Conservation (phyloP, 2,888 invertebrate species). For the Polylopha cassiicola region DNA sequence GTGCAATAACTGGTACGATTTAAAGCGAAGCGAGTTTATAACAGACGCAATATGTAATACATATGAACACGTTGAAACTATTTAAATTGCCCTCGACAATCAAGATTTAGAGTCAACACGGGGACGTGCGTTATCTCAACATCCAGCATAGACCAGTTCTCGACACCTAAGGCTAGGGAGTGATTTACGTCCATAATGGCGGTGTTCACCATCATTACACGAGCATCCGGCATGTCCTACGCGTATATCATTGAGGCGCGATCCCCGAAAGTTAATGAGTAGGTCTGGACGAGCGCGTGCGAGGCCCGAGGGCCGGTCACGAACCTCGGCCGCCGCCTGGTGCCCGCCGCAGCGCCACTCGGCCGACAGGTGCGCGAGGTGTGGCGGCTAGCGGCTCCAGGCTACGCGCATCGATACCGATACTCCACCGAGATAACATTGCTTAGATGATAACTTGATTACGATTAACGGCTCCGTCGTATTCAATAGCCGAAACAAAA, state of each 20-base stretch:
- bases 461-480: slow-evolving; percentile 14
- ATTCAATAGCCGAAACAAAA: slow-evolving; percentile 1
- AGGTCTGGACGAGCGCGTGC: slow-evolving; percentile 42
- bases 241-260: slow-evolving; percentile 61
- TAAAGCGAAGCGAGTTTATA: too few species aligned
- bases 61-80: not conserved
- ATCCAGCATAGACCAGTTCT: slow-evolving; percentile 5
- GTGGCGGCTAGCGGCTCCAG: slow-evolving; percentile 26
- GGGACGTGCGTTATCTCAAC: too few species aligned
- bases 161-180: slow-evolving; percentile 21
- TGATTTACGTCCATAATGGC: slow-evolving; percentile 22
- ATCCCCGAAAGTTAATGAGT: slow-evolving; percentile 69
- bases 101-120: too few species aligned
- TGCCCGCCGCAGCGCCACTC: slow-evolving; percentile 1
- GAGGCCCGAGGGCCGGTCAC: slow-evolving; percentile 32
- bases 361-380: slow-evolving; percentile 41
- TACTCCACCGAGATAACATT: slow-evolving; percentile 41
- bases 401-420: slow-evolving; percentile 33
- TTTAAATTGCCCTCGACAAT: too few species aligned
- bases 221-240: slow-evolving; percentile 62
- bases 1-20: too few species aligned
- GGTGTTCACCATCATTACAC: slow-evolving; percentile 53
- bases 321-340: slow-evolving; percentile 25
- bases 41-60: too few species aligned
- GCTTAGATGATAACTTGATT: slow-evolving; percentile 53